These are phyloP conservation scores for Drosophila pseudoobscura DNA, from an alignment of 1,140 invertebrate genomes.

Conservation along the genomic window DNA sequence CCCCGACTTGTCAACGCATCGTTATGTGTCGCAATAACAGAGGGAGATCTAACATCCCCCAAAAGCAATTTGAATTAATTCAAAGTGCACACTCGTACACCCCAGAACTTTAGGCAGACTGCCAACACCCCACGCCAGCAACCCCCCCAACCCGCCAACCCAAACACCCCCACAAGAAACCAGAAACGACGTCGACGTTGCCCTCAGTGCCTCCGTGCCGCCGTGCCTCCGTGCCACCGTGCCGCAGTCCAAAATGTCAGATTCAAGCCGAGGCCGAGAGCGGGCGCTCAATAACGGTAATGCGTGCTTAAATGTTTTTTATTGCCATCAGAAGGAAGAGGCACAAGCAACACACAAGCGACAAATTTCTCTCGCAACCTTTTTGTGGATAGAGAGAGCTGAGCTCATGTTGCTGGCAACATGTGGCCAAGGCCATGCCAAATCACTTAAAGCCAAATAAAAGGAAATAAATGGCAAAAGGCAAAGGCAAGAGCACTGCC, in stretches of 20 bases:
- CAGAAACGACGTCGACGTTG: slow-evolving; percentile 10
- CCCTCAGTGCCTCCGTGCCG: slow-evolving; percentile 8
- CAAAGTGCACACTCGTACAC: slow-evolving; percentile 55
- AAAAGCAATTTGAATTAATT: slow-evolving; percentile 81
- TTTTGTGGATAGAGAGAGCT: slow-evolving; percentile 5
- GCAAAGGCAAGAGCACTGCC: slow-evolving; percentile 51
- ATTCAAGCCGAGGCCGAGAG: slow-evolving; percentile 50
- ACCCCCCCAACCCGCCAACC: background rate
- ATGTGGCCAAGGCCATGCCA: slow-evolving; percentile 59
- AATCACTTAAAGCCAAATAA: slow-evolving; percentile 72
- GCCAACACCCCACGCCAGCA: slow-evolving; percentile 11
- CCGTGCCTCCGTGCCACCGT: background rate
- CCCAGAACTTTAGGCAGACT: background rate
- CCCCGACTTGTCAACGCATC: slow-evolving; percentile 53
- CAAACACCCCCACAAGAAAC: slow-evolving; percentile 23
- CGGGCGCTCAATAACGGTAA: slow-evolving; percentile 72
- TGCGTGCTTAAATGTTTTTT: slow-evolving; percentile 81
- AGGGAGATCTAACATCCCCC: slow-evolving; percentile 53
- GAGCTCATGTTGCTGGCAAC: slow-evolving; percentile 54
- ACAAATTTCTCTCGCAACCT: slow-evolving; percentile 44
- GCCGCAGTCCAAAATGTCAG: slow-evolving; percentile 64
- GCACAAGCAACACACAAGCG: slow-evolving; percentile 24
- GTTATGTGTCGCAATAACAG: slow-evolving; percentile 58
- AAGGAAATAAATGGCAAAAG: slow-evolving; percentile 55
- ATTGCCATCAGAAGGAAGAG: slow-evolving; percentile 57